These are phyloP conservation scores for Pteruthius melanotis DNA, from an alignment of 2,113 vertebrate species.

Conservation along the genomic window DNA sequence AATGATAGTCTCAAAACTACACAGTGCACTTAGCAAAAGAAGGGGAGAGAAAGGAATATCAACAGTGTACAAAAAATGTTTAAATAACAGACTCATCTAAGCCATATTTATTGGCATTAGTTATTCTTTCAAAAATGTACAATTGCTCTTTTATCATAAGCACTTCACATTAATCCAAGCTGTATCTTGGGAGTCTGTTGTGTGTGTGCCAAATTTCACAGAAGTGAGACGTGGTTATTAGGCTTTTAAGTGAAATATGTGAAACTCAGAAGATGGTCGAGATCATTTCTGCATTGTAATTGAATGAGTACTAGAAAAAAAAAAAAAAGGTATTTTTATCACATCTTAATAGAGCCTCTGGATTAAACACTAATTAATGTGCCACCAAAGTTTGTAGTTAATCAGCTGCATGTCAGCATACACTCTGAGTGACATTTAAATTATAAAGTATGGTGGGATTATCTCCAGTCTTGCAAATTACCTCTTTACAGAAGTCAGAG, in stretches of 20 bases:
- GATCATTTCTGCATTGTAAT: constrained; percentile 30
- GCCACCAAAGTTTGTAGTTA: constrained; percentile 66
- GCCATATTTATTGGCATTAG: background rate
- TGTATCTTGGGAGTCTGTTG: constrained; percentile 54
- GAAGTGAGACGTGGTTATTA: constrained; percentile 44
- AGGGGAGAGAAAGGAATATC: background rate
- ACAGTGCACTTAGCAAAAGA: background rate
- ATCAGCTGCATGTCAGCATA: constrained; percentile 65
- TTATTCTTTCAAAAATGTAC: constrained; percentile 5
- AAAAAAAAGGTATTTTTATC: constrained; percentile 36
- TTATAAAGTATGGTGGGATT: constrained; percentile 68
- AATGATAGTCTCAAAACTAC: background rate
- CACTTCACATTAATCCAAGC: background rate
- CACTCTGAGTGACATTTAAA: constrained; percentile 70
- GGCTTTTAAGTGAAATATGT: constrained; percentile 52
- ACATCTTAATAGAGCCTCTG: constrained; percentile 52
- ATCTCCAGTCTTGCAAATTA: constrained; percentile 69
- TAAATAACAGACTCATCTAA: background rate
- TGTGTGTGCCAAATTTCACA: constrained; percentile 32
- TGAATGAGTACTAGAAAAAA: background rate
- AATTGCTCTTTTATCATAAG: constrained; percentile 40
- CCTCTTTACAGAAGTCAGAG: constrained; percentile 69
- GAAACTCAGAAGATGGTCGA: background rate
- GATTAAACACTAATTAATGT: constrained; percentile 76
- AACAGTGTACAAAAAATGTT: background rate